Evolutionary conservation across 1,140 invertebrate genomes (phyloP).

Genomic region (Drosophila setifemur): DNA sequence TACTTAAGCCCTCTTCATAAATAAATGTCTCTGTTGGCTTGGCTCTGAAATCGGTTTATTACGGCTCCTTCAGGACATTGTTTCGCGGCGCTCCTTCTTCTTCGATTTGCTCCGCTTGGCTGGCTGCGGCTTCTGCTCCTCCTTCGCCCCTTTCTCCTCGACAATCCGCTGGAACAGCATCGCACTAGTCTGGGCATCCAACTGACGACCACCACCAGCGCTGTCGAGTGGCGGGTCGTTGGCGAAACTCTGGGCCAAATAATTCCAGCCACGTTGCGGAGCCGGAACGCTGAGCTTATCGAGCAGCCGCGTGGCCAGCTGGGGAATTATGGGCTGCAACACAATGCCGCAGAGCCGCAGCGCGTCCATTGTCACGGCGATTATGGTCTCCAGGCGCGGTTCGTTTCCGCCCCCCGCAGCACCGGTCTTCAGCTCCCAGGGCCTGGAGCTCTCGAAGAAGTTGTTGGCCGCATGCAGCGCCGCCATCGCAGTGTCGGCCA

Average conservation of each 20-base stretch:
- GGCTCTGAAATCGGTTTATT: constrained; percentile 57
- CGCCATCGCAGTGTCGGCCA: constrained; percentile 89
- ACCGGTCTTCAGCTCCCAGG: constrained; percentile 89
- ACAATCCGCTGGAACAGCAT: constrained; percentile 74
- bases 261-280: constrained; percentile 84
- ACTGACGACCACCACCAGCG: constrained; percentile 5
- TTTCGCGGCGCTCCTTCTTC: constrained; percentile 54
- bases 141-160: constrained; percentile 13
- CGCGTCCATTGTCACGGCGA: constrained; percentile 93
- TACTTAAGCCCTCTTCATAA: constrained; percentile 47
- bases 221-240: neutral
- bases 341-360: constrained; percentile 90
- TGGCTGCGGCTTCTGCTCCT: constrained; percentile 29
- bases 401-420: constrained; percentile 80
- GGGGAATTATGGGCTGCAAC: constrained; percentile 93
- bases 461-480: constrained; percentile 90
- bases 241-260: constrained; percentile 65
- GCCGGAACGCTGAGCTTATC: constrained; percentile 86
- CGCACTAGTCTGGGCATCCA: constrained; percentile 54
- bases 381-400: constrained; percentile 87
- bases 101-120: constrained; percentile 60
- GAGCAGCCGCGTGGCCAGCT: constrained; percentile 86
- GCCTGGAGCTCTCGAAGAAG: constrained; percentile 92
- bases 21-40: constrained; percentile 51
- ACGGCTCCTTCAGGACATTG: constrained; percentile 44